These are phyloP conservation scores for Drosophila cognata DNA, from an alignment of 2,888 invertebrate genomes.

Conservation along the genomic window DNA sequence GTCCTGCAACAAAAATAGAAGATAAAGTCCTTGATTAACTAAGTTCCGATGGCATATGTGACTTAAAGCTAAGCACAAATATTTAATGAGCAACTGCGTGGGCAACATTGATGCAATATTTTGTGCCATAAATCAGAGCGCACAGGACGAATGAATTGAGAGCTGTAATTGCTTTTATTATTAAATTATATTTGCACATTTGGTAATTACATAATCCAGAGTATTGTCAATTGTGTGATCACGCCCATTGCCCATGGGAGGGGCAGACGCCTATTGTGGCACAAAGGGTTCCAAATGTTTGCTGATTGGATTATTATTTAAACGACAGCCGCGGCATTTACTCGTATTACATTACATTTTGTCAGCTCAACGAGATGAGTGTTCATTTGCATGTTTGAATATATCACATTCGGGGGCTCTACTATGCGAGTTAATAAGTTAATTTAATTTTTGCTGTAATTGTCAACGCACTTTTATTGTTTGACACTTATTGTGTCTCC, in stretches of 20 bases:
- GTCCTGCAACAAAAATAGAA: slow-evolving; percentile 72
- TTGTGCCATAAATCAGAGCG: slow-evolving; percentile 34
- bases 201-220: slow-evolving; percentile 67
- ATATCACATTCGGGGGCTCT: slow-evolving; percentile 21
- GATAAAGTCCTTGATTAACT: slow-evolving; percentile 28
- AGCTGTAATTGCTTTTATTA: slow-evolving; percentile 50
- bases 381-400: slow-evolving; percentile 57
- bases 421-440: slow-evolving; percentile 73
- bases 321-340: slow-evolving; percentile 60
- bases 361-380: slow-evolving; percentile 47
- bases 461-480: slow-evolving; percentile 78
- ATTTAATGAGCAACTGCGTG: slow-evolving; percentile 37
- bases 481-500: slow-evolving; percentile 61
- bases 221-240: slow-evolving; percentile 62
- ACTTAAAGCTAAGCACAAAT: slow-evolving; percentile 4
- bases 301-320: slow-evolving; percentile 81
- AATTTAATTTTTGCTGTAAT: slow-evolving; percentile 80
- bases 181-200: slow-evolving; percentile 69
- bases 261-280: slow-evolving; percentile 25
- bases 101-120: neutral
- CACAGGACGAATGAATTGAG: slow-evolving; percentile 22
- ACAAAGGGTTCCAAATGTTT: slow-evolving; percentile 60
- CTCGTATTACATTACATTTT: slow-evolving; percentile 75
- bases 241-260: slow-evolving; percentile 15
- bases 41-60: neutral